Base-by-base conservation (phyloP, 2,888 invertebrate genomes). In the Aricia artaxerxes region DNA sequence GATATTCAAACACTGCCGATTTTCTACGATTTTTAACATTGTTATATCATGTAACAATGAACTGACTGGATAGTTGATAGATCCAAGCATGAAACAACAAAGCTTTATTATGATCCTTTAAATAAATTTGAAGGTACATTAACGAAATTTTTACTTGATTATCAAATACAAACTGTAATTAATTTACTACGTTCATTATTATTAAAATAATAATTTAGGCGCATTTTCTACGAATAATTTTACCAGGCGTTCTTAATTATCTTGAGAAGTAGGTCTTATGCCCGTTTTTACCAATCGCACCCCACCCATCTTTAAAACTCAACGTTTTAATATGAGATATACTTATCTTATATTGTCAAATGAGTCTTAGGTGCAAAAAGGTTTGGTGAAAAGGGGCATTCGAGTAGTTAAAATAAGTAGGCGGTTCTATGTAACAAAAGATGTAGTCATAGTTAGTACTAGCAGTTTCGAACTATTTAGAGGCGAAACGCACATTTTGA, bases 401-500 rank as follows among this genome's bases (percentile, higher is more conserved):
- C 5, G 31, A 64, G 24, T 64, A 24, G 64, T 9, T 60, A 60
- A 60, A 64, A 31, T 64, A 64, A 64, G 31, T 64, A 11, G 31
- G 40, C 5, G 38, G 73, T 73, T 73, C 73, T 38, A 31, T 64
- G 40, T 73, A 49, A 73, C 7, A n/a, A 75, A 31, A 16, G 31
- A 6, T 76, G 76, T 76, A 57, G 76, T 76, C 76, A 76, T 16
- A 5, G 13, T 76, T 53, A 31, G 9, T 53, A 53, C 53, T 13
- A 53, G 53, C 31, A 31, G 69, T 69, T 69, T 76, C 49, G 76
- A 35, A 31, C 73, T 73, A 73, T 40, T 35, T 31, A 35, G 76
- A 57, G 89, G 92, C 88, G 88, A 86, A 86, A 88, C 90, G 92
- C 91, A 91, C 92, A 92, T 81, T 83, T 81, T 86, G 86, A 88